phyloP scores from a whole-genome alignment of 92 coral and sea anemone species.

The Epizoanthus rinbou region DNA sequence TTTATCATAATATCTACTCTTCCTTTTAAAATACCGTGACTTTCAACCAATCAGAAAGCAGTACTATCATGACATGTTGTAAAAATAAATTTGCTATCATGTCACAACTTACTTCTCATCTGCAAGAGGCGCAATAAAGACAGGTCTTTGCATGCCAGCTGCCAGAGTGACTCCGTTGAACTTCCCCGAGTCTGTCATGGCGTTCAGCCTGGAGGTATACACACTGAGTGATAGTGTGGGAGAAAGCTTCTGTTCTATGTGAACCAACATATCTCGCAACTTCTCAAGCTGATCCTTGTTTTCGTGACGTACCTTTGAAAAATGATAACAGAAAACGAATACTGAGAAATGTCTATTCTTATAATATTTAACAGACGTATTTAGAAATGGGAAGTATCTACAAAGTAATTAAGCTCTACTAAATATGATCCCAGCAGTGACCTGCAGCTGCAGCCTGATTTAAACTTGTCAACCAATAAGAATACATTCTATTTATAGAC shows the following conservation, averaged over 20 bases:
- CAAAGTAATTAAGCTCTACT: too few species aligned
- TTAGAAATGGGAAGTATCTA: too few species aligned
- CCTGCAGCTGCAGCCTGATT: too few species aligned
- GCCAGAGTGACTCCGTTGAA: conserved; percentile 58
- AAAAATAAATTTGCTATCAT: too few species aligned
- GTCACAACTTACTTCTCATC: conserved; percentile 87
- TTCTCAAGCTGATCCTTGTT: conserved; percentile 92
- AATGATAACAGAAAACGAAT: neutral
- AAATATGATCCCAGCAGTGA: too few species aligned
- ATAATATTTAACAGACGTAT: neutral
- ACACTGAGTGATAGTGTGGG: conserved; percentile 83
- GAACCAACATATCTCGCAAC: conserved; percentile 77
- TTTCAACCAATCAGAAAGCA: too few species aligned
- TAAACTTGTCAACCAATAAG: too few species aligned
- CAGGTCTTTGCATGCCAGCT: conserved; percentile 73
- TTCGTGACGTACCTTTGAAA: conserved; percentile 89
- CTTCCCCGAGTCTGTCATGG: conserved; percentile 83
- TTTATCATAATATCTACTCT: too few species aligned
- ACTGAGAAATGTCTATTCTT: neutral
- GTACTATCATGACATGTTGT: too few species aligned
- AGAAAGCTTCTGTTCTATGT: conserved; percentile 84
- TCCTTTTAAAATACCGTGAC: too few species aligned
- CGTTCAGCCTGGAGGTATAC: conserved; percentile 79
- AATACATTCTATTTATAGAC: too few species aligned
- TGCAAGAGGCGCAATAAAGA: conserved; percentile 80